Conservation (phyloP, 1,140 invertebrate species). For the Metopolophium dirhodum region DNA sequence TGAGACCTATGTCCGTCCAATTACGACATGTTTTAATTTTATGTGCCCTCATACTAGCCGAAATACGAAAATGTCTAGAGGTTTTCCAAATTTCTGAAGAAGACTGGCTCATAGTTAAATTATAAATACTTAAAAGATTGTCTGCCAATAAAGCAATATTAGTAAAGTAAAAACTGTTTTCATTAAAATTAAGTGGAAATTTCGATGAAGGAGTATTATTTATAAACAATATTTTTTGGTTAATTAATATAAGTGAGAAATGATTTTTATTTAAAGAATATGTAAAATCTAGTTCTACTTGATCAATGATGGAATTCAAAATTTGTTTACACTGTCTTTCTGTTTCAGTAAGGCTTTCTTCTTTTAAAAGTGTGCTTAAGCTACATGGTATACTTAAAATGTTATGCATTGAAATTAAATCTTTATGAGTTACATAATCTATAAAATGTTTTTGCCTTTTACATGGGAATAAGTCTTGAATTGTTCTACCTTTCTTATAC, state of each 20-base stretch:
- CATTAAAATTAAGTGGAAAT: background rate
- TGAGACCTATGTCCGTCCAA: too few relatives aligned
- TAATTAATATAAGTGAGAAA: background rate
- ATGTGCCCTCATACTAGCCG: too few relatives aligned
- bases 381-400: too few relatives aligned
- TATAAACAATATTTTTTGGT: background rate
- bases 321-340: too few relatives aligned
- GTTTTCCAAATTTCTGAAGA: slow-evolving; percentile 13
- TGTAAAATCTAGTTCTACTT: background rate
- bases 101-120: background rate
- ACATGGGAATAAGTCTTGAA: too few relatives aligned
- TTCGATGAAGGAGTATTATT: background rate
- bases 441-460: too few relatives aligned
- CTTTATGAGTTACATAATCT: too few relatives aligned
- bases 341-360: too few relatives aligned
- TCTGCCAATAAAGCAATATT: background rate
- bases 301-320: background rate
- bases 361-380: too few relatives aligned
- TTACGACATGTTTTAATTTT: too few relatives aligned
- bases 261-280: background rate
- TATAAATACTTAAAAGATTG: background rate
- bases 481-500: too few relatives aligned
- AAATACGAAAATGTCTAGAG: background rate
- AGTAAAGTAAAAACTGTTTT: background rate
- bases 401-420: too few relatives aligned